Conservation (phyloP, 2,797 vertebrate species). For the Masticophis lateralis region DNA sequence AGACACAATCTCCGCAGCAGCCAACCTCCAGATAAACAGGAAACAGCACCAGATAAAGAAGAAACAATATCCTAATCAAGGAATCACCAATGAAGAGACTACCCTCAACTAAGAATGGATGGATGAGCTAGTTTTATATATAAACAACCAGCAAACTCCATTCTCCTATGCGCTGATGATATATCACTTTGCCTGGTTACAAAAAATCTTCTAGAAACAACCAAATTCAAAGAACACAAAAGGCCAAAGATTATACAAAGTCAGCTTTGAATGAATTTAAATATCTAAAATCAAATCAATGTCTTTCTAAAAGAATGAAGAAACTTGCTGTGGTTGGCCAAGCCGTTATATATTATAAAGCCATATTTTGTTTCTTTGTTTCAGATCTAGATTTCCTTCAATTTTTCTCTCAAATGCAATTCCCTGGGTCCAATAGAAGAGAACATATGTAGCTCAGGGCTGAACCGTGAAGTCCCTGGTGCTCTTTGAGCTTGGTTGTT, state of each 20-base stretch:
- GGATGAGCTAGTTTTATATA: background rate
- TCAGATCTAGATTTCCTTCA: background rate
- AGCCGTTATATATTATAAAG: background rate
- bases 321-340: background rate
- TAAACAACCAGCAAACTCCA: background rate
- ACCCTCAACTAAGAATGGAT: background rate
- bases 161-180: background rate
- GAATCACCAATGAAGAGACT: background rate
- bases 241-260: background rate
- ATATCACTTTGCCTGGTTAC: background rate
- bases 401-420: background rate
- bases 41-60: background rate
- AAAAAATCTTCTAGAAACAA: background rate
- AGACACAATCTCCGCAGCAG: background rate
- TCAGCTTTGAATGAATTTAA: background rate
- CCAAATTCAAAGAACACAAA: background rate
- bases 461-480: background rate
- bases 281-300: background rate
- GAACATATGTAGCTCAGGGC: background rate
- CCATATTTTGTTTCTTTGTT: background rate
- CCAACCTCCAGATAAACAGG: background rate
- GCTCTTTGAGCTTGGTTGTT: background rate
- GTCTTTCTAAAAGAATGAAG: background rate
- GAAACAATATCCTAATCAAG: background rate
- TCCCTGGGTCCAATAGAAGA: background rate